These are phyloP conservation scores for Heterocephalus glaber DNA, from an alignment of 2,113 vertebrate genomes.

Conservation along the genomic window DNA sequence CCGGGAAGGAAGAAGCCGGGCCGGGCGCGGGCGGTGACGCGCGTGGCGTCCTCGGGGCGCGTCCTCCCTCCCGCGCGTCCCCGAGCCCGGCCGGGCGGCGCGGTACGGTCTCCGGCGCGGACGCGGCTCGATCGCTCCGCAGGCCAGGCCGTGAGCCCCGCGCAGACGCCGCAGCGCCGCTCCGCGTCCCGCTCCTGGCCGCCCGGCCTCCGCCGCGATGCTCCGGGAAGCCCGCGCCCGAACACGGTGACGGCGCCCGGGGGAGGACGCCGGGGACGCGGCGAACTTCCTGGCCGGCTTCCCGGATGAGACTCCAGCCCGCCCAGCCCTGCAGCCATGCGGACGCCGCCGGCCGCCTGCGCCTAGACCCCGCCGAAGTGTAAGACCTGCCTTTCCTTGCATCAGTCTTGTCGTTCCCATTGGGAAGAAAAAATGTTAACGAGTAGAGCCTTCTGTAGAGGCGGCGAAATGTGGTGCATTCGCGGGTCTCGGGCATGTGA, in stretches of 20 bases:
- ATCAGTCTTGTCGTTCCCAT: background rate
- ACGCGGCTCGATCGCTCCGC: background rate
- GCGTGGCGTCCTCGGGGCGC: background rate
- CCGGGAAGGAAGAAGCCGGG: background rate
- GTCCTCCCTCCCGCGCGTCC: background rate
- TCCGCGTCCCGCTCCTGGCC: background rate
- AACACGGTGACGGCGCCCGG: background rate
- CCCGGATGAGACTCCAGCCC: background rate
- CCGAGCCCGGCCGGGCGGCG: background rate
- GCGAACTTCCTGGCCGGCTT: conserved; percentile 42
- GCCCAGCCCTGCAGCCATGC: background rate
- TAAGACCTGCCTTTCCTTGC: conserved; percentile 26
- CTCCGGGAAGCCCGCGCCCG: background rate
- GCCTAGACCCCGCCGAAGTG: background rate
- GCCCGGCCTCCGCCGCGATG: background rate
- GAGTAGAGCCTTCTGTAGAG: background rate
- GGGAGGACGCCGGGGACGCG: background rate
- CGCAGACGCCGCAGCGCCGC: background rate
- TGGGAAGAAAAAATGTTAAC: background rate
- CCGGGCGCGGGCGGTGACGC: background rate
- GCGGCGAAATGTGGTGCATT: background rate
- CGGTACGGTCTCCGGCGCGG: background rate
- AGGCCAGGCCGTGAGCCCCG: background rate
- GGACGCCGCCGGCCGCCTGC: background rate
- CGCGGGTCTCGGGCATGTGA: background rate